Percentiles rank a stretch among this genome's conserved stretches.
Conservation (phyloP, 2,113 vertebrate species). For the Hipposideros armiger region DNA sequence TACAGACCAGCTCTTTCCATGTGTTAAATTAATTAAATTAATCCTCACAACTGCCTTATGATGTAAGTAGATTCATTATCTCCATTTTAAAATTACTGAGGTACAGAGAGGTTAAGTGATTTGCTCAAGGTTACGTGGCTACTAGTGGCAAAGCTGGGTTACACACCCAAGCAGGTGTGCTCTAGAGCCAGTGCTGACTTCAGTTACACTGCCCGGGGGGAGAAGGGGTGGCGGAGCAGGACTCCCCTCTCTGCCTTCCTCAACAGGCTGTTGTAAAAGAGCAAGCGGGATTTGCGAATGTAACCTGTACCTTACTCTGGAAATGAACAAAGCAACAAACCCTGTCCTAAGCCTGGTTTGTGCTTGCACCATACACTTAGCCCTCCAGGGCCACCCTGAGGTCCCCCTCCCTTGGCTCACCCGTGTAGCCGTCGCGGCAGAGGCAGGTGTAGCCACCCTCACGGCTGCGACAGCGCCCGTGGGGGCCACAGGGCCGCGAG, state of each 20-base stretch:
- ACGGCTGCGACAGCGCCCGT: conserved; percentile 92
- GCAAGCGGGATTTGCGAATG: not conserved
- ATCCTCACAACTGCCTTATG: not conserved
- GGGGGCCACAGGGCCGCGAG: conserved; percentile 94
- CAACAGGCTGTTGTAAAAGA: not conserved
- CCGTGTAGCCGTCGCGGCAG: conserved; percentile 94
- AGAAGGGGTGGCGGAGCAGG: not conserved
- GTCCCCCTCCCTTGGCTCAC: conserved; percentile 85
- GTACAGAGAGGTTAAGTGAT: conserved; percentile 33
- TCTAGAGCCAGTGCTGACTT: not conserved
- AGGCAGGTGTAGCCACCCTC: conserved; percentile 97
- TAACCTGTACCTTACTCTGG: not conserved
- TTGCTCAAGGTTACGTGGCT: not conserved
- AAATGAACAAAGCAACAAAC: no score
- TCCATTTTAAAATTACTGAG: conserved; percentile 13
- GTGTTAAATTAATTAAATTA: not conserved
- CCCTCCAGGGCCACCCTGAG: not conserved
- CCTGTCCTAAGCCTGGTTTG: not conserved
- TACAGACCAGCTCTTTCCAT: not conserved
- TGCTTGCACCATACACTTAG: not conserved
- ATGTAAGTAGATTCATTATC: not conserved
- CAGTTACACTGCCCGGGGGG: no score
- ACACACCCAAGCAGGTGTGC: not conserved
- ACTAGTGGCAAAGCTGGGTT: not conserved
- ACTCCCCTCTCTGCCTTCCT: not conserved